A percentile compares a stretch with the other conserved stretches of the same genome.
These are phyloP conservation scores for Linepithema humile DNA, from an alignment of 1,140 invertebrate species.

Conservation along the genomic window DNA sequence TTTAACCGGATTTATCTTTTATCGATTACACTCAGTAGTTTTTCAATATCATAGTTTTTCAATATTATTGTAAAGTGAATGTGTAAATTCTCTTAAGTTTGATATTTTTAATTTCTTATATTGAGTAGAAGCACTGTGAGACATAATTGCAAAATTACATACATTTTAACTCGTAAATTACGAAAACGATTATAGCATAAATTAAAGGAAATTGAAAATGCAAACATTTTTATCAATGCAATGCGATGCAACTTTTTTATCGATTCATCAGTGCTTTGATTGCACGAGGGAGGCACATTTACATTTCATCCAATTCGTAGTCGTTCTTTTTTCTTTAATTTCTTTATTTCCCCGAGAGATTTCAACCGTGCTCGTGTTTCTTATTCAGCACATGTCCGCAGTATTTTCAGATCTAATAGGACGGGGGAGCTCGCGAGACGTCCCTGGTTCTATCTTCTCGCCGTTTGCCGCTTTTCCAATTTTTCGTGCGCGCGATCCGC, in stretches of 20 bases:
- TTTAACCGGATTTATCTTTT: not conserved
- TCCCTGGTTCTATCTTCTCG: slow-evolving; percentile 39
- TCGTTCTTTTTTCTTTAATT: slow-evolving; percentile 29
- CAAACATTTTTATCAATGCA: slow-evolving; percentile 12
- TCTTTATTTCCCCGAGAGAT: slow-evolving; percentile 4
- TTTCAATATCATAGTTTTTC: not conserved
- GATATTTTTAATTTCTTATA: not conserved
- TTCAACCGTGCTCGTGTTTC: not conserved
- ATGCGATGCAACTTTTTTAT: slow-evolving; percentile 19
- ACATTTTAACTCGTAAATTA: not conserved
- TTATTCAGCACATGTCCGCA: slow-evolving; percentile 47
- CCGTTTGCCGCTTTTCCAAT: slow-evolving; percentile 53
- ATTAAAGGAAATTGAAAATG: not conserved
- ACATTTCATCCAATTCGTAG: slow-evolving; percentile 13
- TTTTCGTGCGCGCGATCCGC: slow-evolving; percentile 28
- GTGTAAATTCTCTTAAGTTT: not conserved
- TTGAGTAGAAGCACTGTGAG: not conserved
- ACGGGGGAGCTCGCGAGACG: slow-evolving; percentile 23
- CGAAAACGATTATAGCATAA: not conserved
- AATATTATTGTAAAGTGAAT: not conserved
- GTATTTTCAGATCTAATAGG: slow-evolving; percentile 52
- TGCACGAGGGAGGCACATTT: slow-evolving; percentile 19
- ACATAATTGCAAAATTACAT: not conserved
- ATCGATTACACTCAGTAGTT: not conserved
- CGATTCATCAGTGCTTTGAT: slow-evolving; percentile 32